These are phyloP conservation scores for Eulemur rubriventer DNA, from an alignment of 2,797 vertebrate species.

Conservation along the genomic window DNA sequence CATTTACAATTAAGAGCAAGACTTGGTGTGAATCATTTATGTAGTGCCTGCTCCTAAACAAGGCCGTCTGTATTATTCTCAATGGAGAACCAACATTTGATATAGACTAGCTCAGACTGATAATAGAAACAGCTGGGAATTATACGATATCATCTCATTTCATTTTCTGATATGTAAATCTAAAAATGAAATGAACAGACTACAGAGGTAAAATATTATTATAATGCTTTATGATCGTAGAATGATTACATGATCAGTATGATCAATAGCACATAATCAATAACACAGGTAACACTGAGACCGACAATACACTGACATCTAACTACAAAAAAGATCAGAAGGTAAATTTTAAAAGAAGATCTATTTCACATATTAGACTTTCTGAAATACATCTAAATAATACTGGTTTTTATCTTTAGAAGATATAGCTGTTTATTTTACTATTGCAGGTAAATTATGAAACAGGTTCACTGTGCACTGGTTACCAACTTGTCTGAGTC, in stretches of 20 bases:
- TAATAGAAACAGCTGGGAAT: background rate
- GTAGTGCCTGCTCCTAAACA: background rate
- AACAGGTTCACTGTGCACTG: background rate
- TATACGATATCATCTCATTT: background rate
- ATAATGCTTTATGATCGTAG: background rate
- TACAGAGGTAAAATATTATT: background rate
- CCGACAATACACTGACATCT: background rate
- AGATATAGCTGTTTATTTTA: background rate
- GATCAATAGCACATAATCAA: background rate
- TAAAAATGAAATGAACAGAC: background rate
- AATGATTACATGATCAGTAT: background rate
- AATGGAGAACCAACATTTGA: background rate
- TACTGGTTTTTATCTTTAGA: background rate
- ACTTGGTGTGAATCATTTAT: background rate
- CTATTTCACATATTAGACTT: background rate
- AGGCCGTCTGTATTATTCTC: background rate
- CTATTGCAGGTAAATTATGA: background rate
- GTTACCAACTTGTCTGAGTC: background rate
- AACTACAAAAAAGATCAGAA: background rate
- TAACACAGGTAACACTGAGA: background rate
- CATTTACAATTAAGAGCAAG: background rate
- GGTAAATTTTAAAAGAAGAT: background rate
- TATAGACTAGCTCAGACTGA: background rate
- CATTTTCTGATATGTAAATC: background rate
- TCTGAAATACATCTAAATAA: background rate